Conservation (phyloP, 2,797 vertebrate genomes). For the Ambastaia sidthimunki region DNA sequence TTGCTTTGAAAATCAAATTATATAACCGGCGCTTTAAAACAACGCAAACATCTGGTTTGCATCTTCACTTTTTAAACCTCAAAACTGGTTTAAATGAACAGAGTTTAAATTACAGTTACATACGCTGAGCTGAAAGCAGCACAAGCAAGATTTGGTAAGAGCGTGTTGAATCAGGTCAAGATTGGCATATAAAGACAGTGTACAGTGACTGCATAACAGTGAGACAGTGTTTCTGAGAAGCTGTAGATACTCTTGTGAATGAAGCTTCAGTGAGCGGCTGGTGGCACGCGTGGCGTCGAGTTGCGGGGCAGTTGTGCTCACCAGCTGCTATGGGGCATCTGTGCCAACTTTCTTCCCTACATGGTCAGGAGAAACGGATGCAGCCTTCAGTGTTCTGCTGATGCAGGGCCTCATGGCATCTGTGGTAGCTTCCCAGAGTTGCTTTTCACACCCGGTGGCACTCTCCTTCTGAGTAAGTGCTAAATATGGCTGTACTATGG, state of each 20-base stretch:
- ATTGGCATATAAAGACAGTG: conserved; percentile 50
- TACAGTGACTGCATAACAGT: conserved; percentile 21
- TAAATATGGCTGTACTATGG: conserved; percentile 54
- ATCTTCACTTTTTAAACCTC: not conserved
- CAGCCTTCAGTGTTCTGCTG: conserved; percentile 49
- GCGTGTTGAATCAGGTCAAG: not conserved
- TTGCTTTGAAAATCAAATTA: not conserved
- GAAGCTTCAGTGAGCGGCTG: conserved; percentile 58
- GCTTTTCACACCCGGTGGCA: conserved; percentile 38
- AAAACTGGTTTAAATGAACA: not conserved
- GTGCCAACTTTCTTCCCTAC: conserved; percentile 67
- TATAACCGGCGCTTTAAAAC: too few relatives aligned
- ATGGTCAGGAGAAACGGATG: conserved; percentile 66
- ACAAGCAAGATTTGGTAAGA: too few relatives aligned
- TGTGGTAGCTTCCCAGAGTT: conserved; percentile 37
- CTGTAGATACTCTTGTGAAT: conserved; percentile 15
- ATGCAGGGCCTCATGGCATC: conserved; percentile 50
- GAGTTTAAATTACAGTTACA: too few relatives aligned
- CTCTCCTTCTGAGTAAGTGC: conserved; percentile 14
- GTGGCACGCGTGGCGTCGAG: conserved; percentile 58
- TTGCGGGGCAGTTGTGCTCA: conserved; percentile 67
- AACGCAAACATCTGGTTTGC: not conserved
- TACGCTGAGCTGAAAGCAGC: not conserved
- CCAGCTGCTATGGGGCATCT: conserved; percentile 52
- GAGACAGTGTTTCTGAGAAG: conserved; percentile 55